Percentiles rank a stretch among this genome's conserved stretches.
phyloP scores from a whole-genome alignment of 2,113 vertebrate species.

The Euleptes europaea region DNA sequence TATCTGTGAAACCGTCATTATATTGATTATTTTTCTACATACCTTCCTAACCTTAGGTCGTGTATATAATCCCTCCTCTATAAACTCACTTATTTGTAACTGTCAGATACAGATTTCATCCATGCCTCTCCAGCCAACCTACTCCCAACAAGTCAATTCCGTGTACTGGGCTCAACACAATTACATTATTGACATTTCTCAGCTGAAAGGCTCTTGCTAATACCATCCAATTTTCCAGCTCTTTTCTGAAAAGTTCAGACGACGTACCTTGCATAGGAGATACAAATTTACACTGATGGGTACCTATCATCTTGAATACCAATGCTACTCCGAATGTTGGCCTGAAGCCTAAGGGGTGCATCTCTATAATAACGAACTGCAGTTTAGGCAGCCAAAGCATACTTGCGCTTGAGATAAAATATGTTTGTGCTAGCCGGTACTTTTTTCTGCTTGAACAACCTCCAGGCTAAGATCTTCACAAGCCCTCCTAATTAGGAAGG shows the following conservation, averaged over 20 bases:
- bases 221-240: constrained; percentile 79
- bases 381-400: constrained; percentile 54
- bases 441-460: constrained; percentile 67
- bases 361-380: constrained; percentile 63
- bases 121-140: constrained; percentile 62
- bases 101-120: constrained; percentile 68
- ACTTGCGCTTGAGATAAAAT: constrained; percentile 60
- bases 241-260: constrained; percentile 80
- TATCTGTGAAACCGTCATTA: neutral
- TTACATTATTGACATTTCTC: constrained; percentile 81
- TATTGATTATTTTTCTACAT: constrained; percentile 31
- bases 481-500: constrained; percentile 72
- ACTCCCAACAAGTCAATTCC: constrained; percentile 72
- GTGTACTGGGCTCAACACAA: constrained; percentile 70
- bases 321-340: constrained; percentile 62
- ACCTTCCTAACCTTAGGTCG: constrained; percentile 18
- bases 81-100: constrained; percentile 58
- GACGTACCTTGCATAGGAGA: constrained; percentile 78
- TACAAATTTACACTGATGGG: constrained; percentile 74
- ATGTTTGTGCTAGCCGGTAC: constrained; percentile 57
- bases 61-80: constrained; percentile 40
- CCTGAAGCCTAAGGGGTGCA: constrained; percentile 61
- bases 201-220: constrained; percentile 76
- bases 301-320: constrained; percentile 75
- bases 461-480: constrained; percentile 69